Evolutionary conservation across 2,888 invertebrate genomes (phyloP).

Genomic region (Carpatolechia fugitivella): DNA sequence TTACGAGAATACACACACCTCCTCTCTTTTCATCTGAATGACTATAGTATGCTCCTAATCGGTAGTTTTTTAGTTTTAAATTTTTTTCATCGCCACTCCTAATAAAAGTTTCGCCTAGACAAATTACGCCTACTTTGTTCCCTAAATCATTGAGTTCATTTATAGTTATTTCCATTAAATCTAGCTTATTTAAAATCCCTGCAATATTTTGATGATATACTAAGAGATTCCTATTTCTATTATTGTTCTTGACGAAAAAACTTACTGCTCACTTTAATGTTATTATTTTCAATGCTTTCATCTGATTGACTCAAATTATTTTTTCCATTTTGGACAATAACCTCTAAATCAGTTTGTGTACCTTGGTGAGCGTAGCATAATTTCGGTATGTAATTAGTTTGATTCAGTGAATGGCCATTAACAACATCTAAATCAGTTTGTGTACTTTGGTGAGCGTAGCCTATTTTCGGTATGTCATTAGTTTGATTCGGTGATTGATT

Average conservation of each 20-base stretch:
- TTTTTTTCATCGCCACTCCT: neutral
- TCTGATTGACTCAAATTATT: neutral
- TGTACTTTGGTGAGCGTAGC: too few relatives aligned
- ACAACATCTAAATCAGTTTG: too few relatives aligned
- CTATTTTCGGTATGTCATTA: too few relatives aligned
- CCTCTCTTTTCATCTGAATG: neutral
- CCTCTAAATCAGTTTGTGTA: too few relatives aligned
- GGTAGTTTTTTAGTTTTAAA: neutral
- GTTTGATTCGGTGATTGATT: too few relatives aligned
- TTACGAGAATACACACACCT: neutral
- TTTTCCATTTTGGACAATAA: neutral
- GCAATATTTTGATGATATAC: constrained; percentile 4
- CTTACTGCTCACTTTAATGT: too few relatives aligned
- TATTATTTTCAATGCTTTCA: too few relatives aligned
- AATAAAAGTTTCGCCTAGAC: neutral
- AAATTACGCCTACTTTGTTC: neutral
- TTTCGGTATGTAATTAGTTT: too few relatives aligned
- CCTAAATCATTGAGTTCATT: neutral
- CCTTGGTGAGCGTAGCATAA: too few relatives aligned
- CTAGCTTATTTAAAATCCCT: neutral
- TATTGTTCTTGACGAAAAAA: neutral
- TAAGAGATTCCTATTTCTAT: neutral
- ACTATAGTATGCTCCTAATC: neutral
- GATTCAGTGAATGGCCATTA: too few relatives aligned
- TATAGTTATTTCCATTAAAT: neutral